phyloP scores from a whole-genome alignment of 2,888 invertebrate species.

The Pemphredon lugubris region DNA sequence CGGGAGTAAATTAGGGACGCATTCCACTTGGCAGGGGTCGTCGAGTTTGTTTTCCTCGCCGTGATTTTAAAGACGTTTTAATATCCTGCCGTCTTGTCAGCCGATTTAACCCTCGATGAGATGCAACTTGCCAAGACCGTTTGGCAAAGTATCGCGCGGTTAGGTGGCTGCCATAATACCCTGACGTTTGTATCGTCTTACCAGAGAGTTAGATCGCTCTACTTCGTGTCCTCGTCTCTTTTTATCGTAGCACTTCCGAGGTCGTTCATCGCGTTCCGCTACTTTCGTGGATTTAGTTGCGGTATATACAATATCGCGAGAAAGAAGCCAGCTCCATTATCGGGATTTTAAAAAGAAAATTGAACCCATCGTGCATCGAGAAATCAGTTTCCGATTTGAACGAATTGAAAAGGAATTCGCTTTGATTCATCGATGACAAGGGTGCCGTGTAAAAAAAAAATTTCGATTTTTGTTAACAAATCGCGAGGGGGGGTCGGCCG shows the following conservation, averaged over 20 bases:
- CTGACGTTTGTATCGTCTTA: neutral
- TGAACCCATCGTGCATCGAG: neutral
- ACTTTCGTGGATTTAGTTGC: neutral
- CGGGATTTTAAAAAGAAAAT: neutral
- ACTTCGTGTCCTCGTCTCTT: neutral
- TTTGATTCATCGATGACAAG: too few species aligned
- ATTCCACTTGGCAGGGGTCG: constrained; percentile 28
- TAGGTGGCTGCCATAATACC: constrained; percentile 6
- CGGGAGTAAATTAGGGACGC: constrained; percentile 26
- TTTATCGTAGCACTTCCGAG: neutral
- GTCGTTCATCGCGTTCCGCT: neutral
- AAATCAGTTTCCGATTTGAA: too few species aligned
- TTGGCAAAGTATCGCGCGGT: constrained; percentile 41
- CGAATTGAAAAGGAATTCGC: too few species aligned
- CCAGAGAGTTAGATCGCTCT: neutral
- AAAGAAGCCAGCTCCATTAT: neutral
- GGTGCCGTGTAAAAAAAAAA: too few species aligned
- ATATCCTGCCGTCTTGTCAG: constrained; percentile 23
- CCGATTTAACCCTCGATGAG: constrained; percentile 43
- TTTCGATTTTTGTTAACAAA: too few species aligned
- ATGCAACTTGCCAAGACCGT: constrained; percentile 27
- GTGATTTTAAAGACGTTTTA: constrained; percentile 23
- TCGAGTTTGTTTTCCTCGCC: neutral
- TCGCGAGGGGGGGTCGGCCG: too few species aligned
- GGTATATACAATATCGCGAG: neutral